Evolutionary conservation across 1,140 invertebrate species (phyloP).

Genomic region (Hermetia illucens): DNA sequence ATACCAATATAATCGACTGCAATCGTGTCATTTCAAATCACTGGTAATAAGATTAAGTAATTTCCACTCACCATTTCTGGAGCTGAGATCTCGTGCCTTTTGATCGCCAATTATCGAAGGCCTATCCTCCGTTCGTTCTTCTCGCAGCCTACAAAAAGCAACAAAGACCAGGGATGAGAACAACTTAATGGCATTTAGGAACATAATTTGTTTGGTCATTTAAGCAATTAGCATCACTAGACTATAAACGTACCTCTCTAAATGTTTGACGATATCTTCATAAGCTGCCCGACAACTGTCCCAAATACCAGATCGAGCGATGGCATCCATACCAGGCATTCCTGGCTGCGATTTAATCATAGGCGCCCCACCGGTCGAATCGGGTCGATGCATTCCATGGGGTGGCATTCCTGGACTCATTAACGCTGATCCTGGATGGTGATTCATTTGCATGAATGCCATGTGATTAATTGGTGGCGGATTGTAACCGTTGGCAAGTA

Average conservation of each 20-base stretch:
- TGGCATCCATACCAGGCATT: slow-evolving; percentile 63
- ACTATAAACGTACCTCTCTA: slow-evolving; percentile 61
- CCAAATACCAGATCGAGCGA: slow-evolving; percentile 82
- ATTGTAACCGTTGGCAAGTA: slow-evolving; percentile 87
- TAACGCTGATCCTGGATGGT: slow-evolving; percentile 56
- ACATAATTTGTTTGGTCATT: neutral
- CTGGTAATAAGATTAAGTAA: no score
- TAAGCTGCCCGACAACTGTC: slow-evolving; percentile 85
- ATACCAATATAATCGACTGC: no score
- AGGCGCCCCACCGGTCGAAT: slow-evolving; percentile 47
- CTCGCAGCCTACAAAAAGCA: slow-evolving; percentile 58
- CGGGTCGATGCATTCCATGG: slow-evolving; percentile 53
- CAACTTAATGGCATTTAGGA: no score
- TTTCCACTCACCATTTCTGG: slow-evolving; percentile 60
- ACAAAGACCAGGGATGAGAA: no score
- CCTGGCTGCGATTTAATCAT: slow-evolving; percentile 52
- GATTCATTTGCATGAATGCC: slow-evolving; percentile 74
- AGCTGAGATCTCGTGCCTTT: slow-evolving; percentile 67
- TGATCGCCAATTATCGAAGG: slow-evolving; percentile 53
- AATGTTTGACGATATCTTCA: slow-evolving; percentile 84
- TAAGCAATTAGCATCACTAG: neutral
- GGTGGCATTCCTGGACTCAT: slow-evolving; percentile 78
- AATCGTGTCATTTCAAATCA: no score
- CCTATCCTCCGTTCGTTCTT: slow-evolving; percentile 58
- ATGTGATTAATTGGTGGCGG: slow-evolving; percentile 83